Base-by-base conservation (phyloP, 2,888 invertebrate species). In the Phragmatobia fuliginosa region DNA sequence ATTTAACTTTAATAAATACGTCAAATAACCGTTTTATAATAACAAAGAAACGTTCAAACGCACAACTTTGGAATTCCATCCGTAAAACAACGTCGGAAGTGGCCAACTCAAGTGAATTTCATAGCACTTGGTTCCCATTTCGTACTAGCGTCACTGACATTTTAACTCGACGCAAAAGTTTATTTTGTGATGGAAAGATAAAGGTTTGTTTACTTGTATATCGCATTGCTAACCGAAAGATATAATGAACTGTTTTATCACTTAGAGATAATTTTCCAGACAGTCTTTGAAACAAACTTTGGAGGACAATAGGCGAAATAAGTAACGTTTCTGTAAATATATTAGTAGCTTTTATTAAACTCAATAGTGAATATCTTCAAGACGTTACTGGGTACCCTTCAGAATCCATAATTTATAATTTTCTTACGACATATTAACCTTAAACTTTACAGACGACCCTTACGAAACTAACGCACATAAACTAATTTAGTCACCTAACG, bases 401-500 rank as follows among this genome's bases (percentile, higher is more conserved):
- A n/a, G 10, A 41, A 63, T 58, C 38, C 69, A 73, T 79, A 70
- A 81, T 63, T 79, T 62, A 77, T 64, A 1, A 73, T 75, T 79
- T 74, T 73, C 73, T 52, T 68, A 25, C 70, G 70, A 73, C 66
- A 71, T 72, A 76, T 71, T 68, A 79, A 59, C 61, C 66, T 28
- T 32, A 60, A 80, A 82, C 65, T 80, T 81, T 14, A 45, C 41
- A 75, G 75, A 71, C 74, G 49, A 67, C 80, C 77, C 73, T 64
- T 61, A 67, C 38, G 62, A 52, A 62, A 68, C 38, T 72, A 66
- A 56, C 70, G 66, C 33, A 33, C 62, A 67, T 75, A 64, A 71
- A 72, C 66, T 79, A 74, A 80, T 81, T 80, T 68, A 74, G 72
- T 71, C 68, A 60, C 67, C 62, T 69, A 69, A 82, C 70, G 82